Evolutionary conservation across 2,797 vertebrate genomes (phyloP), one percentile per base, ranked within the genome.

Genomic region (Naso thynnoides): DNA sequence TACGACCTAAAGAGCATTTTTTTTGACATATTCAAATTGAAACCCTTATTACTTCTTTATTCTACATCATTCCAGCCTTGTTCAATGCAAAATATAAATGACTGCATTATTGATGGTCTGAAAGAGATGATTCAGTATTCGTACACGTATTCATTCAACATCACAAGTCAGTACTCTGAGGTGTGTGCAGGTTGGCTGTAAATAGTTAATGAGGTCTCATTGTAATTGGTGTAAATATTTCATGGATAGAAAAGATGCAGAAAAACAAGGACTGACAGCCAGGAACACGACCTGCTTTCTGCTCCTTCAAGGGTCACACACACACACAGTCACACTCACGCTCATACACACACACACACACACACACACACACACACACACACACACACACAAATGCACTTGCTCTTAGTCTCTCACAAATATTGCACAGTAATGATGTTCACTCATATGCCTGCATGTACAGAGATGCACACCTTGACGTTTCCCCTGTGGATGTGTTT

Each of bases 161-260:
- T 73, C 62, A 61, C 54, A 53, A 69, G 56, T 59, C 70, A 58
- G 52, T 38, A 39, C 63, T 71, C 53, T 69, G 41, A 71, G 74
- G 79, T 82, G 56, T 83, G 61, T 45, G 29, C 73, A 81, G 72
- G 71, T 82, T 82, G 57, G 49, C 41, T 59, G 57, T 89, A 73
- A 90, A 91, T 89, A 85, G 42, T 89, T 89, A 44, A 92, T 88
- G 80, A 82, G 47, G 73, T 67, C 70, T 87, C 83, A 82, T 85
- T 86, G 84, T 84, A 86, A 85, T 89, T 83, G 70, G 21, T 71
- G 76, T 89, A 48, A 89, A 92, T 91, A 77, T 89, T 90, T 89
- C 27, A 90, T 86, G 21, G 33, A 47, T 52, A 36, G 48, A 72
- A 80, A 79, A 73, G 23, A 78, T 55, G 42, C 47, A 69, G 50